Conservation (phyloP, 1,140 invertebrate species). For the Achatina immaculata region DNA sequence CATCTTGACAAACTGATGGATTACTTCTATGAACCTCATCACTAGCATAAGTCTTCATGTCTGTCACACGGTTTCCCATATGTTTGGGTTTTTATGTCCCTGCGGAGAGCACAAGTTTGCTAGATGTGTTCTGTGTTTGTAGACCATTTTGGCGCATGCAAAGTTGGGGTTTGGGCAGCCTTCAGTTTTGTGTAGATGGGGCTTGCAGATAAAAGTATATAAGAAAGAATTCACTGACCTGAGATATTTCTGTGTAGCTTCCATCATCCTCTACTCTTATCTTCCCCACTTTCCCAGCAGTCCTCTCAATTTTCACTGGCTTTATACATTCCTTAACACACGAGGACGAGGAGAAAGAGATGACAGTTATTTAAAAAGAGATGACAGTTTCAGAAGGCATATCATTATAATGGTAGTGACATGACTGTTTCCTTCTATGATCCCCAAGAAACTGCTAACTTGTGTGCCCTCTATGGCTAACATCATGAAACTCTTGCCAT, state of each 20-base stretch:
- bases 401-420: not conserved
- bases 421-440: not conserved
- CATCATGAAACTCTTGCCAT: not conserved
- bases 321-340: conserved; percentile 93
- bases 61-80: no score
- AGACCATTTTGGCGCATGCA: no score
- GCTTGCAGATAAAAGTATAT: no score
- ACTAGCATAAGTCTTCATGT: no score
- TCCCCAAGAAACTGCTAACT: not conserved
- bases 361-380: not conserved
- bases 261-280: conserved; percentile 91
- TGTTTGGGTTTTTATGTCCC: no score
- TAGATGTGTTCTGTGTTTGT: no score
- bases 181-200: no score
- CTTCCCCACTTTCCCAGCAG: conserved; percentile 76
- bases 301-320: conserved; percentile 86
- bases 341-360: not conserved
- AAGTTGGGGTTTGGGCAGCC: no score
- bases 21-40: no score
- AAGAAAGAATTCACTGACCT: conserved; percentile 71
- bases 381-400: not conserved
- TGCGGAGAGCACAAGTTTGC: no score
- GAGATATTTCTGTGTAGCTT: conserved; percentile 79
- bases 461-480: not conserved
- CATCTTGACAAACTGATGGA: no score